Base-by-base conservation (phyloP, 2,888 invertebrate genomes). In the Lymantria monacha region DNA sequence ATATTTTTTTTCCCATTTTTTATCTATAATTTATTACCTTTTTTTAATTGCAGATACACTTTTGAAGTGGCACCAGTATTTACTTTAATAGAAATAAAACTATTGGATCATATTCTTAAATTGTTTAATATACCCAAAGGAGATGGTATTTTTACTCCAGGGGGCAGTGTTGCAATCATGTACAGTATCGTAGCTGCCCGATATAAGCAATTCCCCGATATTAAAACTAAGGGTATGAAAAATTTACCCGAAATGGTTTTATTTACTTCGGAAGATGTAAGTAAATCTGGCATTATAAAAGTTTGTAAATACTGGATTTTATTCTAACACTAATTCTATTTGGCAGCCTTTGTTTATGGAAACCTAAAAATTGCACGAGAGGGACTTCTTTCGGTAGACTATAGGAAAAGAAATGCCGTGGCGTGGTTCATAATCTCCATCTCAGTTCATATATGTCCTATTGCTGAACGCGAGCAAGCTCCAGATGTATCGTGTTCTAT, bases 31-130 rank as follows among this genome's bases (percentile, higher is more conserved):
- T 22, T 22, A 22, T n/a, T 7, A 33, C 10, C 5, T 8, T 8
- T 10, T 33, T 33, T 33, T 10, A 33, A 10, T 46, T 83, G 11
- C 76, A 95, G 95, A 55, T 95, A 96, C 71, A 96, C 97, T 0
- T 96, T 92, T 70, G 97, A 97, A 84, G 96, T 96, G 11, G 95
- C 94, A 0, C 96, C 96, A 15, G 95, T 94, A 0, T 96, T 96
- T 73, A 95, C 95, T 0, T 83, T 97, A 1, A 93, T 95, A 52
- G 97, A 97, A 76, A 85, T 93, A 43, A 93, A 94, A 69, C 84
- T 96, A 1, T 79, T 95, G 42, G 79, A 85, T 8, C 93, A 93
- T 54, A 83, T 94, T 1, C 87, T 95, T 36, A 77, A 87, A 11
- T 68, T 95, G 31, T 92, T 95, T 55, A 94, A 94, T 0, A 94